These are phyloP conservation scores for Philopotamus ludificatus DNA, from an alignment of 1,140 invertebrate species.

Conservation along the genomic window DNA sequence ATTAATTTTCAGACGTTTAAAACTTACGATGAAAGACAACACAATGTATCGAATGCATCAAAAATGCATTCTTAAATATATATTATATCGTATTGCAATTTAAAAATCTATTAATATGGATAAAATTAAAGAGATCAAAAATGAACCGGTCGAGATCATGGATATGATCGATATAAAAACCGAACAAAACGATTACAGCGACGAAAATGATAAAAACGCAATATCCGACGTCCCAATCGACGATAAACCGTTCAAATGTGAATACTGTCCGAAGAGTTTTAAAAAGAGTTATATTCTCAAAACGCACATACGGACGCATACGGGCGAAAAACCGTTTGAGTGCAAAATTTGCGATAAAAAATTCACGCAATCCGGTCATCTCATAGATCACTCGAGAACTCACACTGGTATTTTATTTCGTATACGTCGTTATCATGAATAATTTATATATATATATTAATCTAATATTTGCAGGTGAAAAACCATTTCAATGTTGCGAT, in stretches of 20 bases:
- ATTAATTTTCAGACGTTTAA: no score
- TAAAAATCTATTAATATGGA: background rate
- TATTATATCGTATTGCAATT: background rate
- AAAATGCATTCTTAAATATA: background rate
- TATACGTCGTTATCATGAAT: background rate
- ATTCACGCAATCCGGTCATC: constrained; percentile 47
- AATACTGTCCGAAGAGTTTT: constrained; percentile 32
- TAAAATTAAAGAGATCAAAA: background rate
- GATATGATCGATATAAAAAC: background rate
- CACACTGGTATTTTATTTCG: constrained; percentile 44
- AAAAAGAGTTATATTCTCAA: constrained; percentile 28
- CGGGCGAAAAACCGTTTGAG: constrained; percentile 71
- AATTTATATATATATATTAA: background rate
- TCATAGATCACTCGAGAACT: constrained; percentile 43
- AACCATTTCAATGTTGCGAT: constrained; percentile 69
- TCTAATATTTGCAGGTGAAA: constrained; percentile 58
- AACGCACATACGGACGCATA: constrained; percentile 61
- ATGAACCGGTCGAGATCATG: background rate
- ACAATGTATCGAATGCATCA: background rate
- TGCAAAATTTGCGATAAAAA: constrained; percentile 71
- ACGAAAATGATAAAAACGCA: background rate
- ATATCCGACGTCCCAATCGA: background rate
- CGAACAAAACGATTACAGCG: background rate
- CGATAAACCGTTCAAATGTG: constrained; percentile 32
- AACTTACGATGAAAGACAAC: no score